phyloP scores from a whole-genome alignment of 2,113 vertebrate species.

The Notiomystis cincta region DNA sequence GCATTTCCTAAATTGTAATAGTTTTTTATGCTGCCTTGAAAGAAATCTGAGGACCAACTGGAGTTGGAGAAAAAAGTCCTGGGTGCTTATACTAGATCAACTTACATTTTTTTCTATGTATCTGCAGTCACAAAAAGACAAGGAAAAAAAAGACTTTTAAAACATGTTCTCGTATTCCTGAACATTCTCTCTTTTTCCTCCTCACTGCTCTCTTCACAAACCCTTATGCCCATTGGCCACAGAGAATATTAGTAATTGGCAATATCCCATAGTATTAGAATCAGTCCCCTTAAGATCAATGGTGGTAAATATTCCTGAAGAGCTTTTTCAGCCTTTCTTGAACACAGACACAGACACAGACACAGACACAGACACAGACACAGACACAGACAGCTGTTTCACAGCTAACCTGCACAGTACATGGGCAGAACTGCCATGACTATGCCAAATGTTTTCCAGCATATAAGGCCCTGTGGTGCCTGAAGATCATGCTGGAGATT shows the following conservation, averaged over 20 bases:
- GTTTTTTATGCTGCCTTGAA: slow-evolving; percentile 14
- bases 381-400: not conserved
- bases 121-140: not conserved
- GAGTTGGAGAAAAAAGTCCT: slow-evolving; percentile 16
- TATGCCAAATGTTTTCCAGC: not conserved
- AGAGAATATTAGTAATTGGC: not conserved
- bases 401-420: not conserved
- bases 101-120: not conserved
- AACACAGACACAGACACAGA: not conserved
- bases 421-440: not conserved
- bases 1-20: not conserved
- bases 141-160: not conserved
- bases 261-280: not conserved
- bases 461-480: not conserved
- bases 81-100: not conserved
- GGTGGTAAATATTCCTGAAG: not conserved
- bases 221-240: not conserved
- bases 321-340: not conserved
- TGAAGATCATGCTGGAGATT: not conserved
- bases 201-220: not conserved
- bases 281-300: not conserved
- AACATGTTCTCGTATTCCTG: not conserved
- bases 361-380: not conserved
- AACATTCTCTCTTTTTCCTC: not conserved
- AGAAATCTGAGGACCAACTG: slow-evolving; percentile 29